Percentiles rank a stretch among this genome's conserved stretches.
phyloP scores from a whole-genome alignment of 1,140 invertebrate genomes.

The Mizuhopecten yessoensis region DNA sequence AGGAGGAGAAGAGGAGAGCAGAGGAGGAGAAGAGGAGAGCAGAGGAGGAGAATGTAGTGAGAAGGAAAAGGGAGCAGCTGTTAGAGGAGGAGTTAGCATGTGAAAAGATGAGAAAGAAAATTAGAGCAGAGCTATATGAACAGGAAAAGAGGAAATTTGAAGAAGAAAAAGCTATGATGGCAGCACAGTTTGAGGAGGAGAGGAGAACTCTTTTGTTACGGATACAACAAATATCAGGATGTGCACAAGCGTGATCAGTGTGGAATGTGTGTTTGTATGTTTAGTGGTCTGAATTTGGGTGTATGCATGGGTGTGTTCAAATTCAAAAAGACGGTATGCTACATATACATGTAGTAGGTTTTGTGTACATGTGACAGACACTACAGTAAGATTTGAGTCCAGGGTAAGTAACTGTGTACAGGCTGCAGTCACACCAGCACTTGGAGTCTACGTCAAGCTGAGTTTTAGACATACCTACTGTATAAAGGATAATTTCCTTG shows the following conservation, averaged over 20 bases:
- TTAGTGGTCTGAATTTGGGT: background rate
- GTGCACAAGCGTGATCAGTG: background rate
- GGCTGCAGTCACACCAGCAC: no score
- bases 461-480: no score
- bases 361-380: no score
- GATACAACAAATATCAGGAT: conserved; percentile 19
- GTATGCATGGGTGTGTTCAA: background rate
- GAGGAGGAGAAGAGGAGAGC: conserved; percentile 13
- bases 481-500: no score
- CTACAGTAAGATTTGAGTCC: no score
- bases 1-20: conserved; percentile 14
- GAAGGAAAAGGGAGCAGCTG: background rate
- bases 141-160: background rate
- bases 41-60: background rate
- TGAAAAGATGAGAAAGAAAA: conserved; percentile 3
- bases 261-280: background rate
- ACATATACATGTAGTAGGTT: no score
- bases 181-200: conserved; percentile 18
- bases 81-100: background rate
- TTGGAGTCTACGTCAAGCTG: no score
- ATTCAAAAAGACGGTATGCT: background rate
- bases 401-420: no score
- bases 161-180: background rate
- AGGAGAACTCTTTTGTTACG: background rate
- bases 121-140: background rate